Evolutionary conservation across 2,888 invertebrate genomes (phyloP).

Genomic region (Bellardia pandia): DNA sequence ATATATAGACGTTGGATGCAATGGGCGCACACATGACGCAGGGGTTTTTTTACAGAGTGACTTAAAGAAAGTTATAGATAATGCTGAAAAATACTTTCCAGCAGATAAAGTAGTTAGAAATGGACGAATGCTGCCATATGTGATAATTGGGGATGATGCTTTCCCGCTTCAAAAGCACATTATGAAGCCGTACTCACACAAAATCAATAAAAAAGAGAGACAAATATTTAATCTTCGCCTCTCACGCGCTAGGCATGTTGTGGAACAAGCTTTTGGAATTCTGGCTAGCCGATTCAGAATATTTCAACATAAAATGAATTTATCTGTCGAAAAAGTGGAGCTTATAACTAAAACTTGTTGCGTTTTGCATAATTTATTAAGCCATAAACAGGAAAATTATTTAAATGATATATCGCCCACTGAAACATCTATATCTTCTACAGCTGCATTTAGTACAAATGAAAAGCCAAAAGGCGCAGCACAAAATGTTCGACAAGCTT

Average conservation of each 20-base stretch:
- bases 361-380: conserved; percentile 27
- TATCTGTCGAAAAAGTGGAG: not conserved
- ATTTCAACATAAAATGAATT: conserved; percentile 20
- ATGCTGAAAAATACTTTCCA: conserved; percentile 17
- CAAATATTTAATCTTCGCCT: not conserved
- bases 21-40: conserved; percentile 55
- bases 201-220: not conserved
- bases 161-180: conserved; percentile 65
- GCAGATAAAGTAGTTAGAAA: conserved; percentile 6
- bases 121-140: conserved; percentile 2
- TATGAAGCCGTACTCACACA: not conserved
- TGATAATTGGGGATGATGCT: conserved; percentile 61
- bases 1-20: conserved; percentile 68
- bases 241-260: not conserved
- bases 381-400: not conserved
- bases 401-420: not conserved
- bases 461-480: not conserved
- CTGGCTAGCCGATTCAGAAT: conserved; percentile 14
- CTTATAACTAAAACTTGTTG: conserved; percentile 18
- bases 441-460: not conserved
- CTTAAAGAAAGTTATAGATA: conserved; percentile 1
- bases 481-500: not conserved
- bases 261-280: not conserved
- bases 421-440: not conserved
- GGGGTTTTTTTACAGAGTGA: conserved; percentile 25